These are phyloP conservation scores for Datnioides undecimradiatus DNA, from an alignment of 2,113 vertebrate species.

Conservation along the genomic window DNA sequence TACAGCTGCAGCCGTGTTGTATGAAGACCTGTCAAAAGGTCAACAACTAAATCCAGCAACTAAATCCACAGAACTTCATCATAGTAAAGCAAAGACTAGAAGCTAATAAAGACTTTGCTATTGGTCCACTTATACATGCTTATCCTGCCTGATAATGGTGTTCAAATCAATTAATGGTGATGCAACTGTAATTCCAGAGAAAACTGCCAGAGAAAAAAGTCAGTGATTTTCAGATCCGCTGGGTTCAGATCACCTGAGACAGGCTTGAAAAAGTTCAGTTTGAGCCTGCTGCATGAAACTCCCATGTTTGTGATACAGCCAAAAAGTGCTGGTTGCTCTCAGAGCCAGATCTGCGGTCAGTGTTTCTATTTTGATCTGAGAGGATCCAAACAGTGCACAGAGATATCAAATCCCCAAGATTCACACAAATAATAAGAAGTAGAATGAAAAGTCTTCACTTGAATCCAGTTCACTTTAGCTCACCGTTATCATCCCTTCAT, in stretches of 20 bases:
- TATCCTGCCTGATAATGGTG: conserved; percentile 45
- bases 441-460: conserved; percentile 38
- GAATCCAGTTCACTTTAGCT: conserved; percentile 34
- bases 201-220: conserved; percentile 27
- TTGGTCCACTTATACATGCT: conserved; percentile 22
- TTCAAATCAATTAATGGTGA: conserved; percentile 36
- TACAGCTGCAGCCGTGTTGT: conserved; percentile 8
- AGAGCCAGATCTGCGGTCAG: conserved; percentile 33
- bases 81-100: conserved; percentile 22
- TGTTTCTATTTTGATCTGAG: conserved; percentile 43
- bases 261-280: conserved; percentile 50
- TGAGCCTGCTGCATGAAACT: conserved; percentile 42
- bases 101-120: conserved; percentile 19
- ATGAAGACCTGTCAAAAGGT: conserved; percentile 23
- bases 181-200: conserved; percentile 33
- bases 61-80: conserved; percentile 23
- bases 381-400: conserved; percentile 64
- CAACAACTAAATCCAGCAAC: neutral
- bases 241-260: conserved; percentile 69
- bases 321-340: conserved; percentile 51
- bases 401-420: conserved; percentile 46
- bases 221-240: conserved; percentile 33
- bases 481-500: conserved; percentile 25
- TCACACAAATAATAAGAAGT: conserved; percentile 44
- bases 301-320: conserved; percentile 36